Conservation (phyloP, 1,140 invertebrate genomes). For the Cotesia typhae region DNA sequence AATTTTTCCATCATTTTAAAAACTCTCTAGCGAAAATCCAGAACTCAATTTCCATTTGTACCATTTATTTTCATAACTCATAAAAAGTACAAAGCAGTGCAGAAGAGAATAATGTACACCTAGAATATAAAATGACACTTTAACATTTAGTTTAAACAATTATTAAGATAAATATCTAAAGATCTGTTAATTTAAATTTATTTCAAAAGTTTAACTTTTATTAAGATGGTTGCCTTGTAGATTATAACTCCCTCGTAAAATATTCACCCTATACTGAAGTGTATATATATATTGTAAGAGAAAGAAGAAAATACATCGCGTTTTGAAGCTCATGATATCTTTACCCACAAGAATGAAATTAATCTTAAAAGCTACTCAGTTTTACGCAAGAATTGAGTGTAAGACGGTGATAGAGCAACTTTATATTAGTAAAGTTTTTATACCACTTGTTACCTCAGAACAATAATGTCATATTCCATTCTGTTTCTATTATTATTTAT, state of each 20-base stretch:
- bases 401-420: neutral
- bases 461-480: neutral
- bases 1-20: too few relatives aligned
- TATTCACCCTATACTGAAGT: too few relatives aligned
- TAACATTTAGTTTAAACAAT: too few relatives aligned
- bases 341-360: too few relatives aligned
- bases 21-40: too few relatives aligned
- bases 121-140: conserved; percentile 12
- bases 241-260: too few relatives aligned
- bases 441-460: neutral
- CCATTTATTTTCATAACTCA: neutral
- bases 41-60: neutral
- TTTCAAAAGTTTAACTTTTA: too few relatives aligned
- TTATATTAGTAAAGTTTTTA: conserved; percentile 18
- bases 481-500: neutral
- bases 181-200: too few relatives aligned
- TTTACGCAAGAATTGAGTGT: conserved; percentile 2
- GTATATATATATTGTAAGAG: neutral
- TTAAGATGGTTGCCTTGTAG: too few relatives aligned
- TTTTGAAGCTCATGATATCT: too few relatives aligned
- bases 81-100: too few relatives aligned
- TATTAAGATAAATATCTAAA: too few relatives aligned
- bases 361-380: neutral
- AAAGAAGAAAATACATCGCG: neutral
- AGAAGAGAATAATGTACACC: conserved; percentile 9